Evolutionary conservation across 2,888 invertebrate genomes (phyloP).

Genomic region (Agelastica alni): DNA sequence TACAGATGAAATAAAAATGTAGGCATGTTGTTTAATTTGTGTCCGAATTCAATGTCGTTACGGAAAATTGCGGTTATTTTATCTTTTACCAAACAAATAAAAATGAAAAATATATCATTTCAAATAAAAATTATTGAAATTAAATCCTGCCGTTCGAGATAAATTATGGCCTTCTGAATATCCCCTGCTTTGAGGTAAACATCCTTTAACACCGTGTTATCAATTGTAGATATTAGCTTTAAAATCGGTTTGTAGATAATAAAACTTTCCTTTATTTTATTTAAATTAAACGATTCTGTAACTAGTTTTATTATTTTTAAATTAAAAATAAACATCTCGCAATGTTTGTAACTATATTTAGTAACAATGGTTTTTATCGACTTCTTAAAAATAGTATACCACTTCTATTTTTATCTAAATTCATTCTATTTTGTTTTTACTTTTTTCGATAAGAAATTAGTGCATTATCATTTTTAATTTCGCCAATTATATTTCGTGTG

Average conservation of each 20-base stretch:
- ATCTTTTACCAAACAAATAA: background rate
- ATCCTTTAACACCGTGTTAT: conserved; percentile 20
- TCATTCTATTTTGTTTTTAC: conserved; percentile 27
- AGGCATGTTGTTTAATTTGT: no score
- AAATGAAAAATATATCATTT: conserved; percentile 1
- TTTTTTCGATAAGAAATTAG: conserved; percentile 24
- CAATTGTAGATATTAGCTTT: conserved; percentile 11
- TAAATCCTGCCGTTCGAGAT: conserved; percentile 5
- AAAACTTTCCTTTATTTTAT: conserved; percentile 20
- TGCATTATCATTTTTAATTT: background rate
- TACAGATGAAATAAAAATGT: no score
- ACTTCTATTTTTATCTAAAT: conserved; percentile 41
- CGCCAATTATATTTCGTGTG: no score
- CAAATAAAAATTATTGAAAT: conserved; percentile 3
- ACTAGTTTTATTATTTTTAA: conserved; percentile 39
- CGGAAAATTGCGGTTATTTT: conserved; percentile 5
- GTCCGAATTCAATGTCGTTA: no score
- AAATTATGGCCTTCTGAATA: conserved; percentile 12
- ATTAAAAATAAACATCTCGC: conserved; percentile 42
- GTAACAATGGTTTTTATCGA: conserved; percentile 49
- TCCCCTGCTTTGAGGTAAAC: conserved; percentile 17
- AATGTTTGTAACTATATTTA: conserved; percentile 50
- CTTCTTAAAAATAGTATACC: conserved; percentile 49
- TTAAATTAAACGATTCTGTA: conserved; percentile 28
- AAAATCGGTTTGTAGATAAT: conserved; percentile 21